phyloP scores from a whole-genome alignment of 2,113 vertebrate species.

The Pteropus alecto region DNA sequence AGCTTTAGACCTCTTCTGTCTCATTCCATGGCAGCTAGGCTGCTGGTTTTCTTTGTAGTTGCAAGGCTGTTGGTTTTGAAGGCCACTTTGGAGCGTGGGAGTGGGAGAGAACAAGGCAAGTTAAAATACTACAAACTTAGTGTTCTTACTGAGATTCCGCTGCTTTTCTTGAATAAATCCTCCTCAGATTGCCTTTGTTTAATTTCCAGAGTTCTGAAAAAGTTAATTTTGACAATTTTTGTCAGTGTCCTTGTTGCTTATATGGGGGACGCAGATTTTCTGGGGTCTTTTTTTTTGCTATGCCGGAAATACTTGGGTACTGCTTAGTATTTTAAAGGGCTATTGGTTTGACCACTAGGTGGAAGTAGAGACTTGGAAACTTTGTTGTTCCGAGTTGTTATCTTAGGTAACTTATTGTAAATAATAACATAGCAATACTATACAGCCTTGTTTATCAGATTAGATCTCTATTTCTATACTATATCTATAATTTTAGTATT shows the following conservation, averaged over 20 bases:
- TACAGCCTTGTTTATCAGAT: neutral
- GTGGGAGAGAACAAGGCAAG: neutral
- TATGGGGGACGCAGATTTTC: neutral
- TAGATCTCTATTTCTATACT: neutral
- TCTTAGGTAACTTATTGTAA: neutral
- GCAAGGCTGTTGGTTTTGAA: neutral
- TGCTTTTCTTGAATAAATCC: neutral
- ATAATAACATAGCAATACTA: neutral
- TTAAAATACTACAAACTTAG: neutral
- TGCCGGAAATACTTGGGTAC: neutral
- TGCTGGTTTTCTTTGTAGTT: neutral
- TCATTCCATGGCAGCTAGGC: neutral
- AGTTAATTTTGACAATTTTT: neutral
- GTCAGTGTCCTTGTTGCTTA: neutral
- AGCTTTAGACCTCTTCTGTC: neutral
- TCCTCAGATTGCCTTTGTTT: neutral
- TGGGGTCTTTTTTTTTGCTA: neutral
- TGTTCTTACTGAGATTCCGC: neutral
- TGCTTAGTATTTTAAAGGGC: neutral
- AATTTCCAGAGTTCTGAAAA: neutral
- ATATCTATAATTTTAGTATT: neutral
- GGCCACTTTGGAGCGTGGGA: neutral
- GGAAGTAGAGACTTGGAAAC: slow-evolving; percentile 71
- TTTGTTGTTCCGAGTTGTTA: neutral
- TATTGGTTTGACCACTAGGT: slow-evolving; percentile 77